phyloP scores from a whole-genome alignment of 2,888 invertebrate genomes.

The Sepiola atlantica region DNA sequence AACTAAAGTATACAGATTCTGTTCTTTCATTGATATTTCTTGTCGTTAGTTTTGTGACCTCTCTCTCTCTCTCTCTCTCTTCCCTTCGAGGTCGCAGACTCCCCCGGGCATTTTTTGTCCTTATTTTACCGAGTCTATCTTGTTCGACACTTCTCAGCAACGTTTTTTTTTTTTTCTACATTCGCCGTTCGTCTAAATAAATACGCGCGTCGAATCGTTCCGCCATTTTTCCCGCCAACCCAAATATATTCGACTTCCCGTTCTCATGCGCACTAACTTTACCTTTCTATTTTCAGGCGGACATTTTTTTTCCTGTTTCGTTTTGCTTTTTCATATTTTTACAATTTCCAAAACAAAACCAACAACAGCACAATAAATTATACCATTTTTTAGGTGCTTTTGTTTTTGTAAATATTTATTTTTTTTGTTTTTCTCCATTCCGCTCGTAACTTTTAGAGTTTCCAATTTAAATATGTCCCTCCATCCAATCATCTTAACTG shows the following conservation, averaged over 20 bases:
- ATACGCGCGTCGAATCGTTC: not conserved
- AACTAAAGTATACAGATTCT: too few species aligned
- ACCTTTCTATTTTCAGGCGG: not conserved
- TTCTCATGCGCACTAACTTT: not conserved
- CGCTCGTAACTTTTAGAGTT: not conserved
- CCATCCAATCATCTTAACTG: not conserved
- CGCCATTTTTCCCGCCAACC: not conserved
- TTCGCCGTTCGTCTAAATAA: not conserved
- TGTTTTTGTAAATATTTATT: not conserved
- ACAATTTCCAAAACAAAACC: not conserved
- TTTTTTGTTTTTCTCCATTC: not conserved
- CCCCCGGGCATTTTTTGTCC: not conserved
- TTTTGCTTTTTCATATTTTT: not conserved
- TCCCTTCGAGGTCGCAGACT: too few species aligned
- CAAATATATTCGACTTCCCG: not conserved
- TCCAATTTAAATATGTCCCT: not conserved
- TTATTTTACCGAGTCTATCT: not conserved
- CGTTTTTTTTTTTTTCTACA: not conserved
- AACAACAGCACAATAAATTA: not conserved
- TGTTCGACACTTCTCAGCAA: not conserved
- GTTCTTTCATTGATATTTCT: too few species aligned
- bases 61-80: too few species aligned
- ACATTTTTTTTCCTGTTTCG: not conserved
- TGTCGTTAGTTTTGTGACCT: too few species aligned
- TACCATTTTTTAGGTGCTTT: not conserved